phyloP scores from a whole-genome alignment of 2,888 invertebrate species.

The Clistopyga incitator region DNA sequence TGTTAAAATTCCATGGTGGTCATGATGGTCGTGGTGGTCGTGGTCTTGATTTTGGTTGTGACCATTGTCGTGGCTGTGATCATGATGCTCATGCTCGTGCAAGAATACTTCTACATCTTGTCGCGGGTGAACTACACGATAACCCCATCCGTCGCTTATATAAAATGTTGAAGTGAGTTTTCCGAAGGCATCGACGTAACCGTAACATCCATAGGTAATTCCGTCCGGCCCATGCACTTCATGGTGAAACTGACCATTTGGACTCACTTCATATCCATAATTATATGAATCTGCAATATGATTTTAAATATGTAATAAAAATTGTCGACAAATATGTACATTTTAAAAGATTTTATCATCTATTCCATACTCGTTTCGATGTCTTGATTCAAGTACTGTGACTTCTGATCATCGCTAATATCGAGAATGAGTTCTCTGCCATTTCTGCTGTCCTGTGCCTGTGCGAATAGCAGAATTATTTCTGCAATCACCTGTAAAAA shows the following conservation, averaged over 20 bases:
- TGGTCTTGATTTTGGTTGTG: slow-evolving; percentile 73
- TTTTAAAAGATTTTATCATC: not conserved
- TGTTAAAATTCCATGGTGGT: slow-evolving; percentile 86
- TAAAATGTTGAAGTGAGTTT: slow-evolving; percentile 90
- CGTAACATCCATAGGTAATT: slow-evolving; percentile 93
- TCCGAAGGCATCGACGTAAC: slow-evolving; percentile 89
- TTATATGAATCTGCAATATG: slow-evolving; percentile 88
- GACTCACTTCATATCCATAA: slow-evolving; percentile 91
- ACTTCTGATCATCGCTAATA: slow-evolving; percentile 90
- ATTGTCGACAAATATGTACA: not conserved
- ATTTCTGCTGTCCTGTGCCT: slow-evolving; percentile 74
- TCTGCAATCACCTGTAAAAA: slow-evolving; percentile 84
- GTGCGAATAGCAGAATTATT: slow-evolving; percentile 82
- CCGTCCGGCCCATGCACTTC: slow-evolving; percentile 91
- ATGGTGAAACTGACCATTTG: slow-evolving; percentile 91
- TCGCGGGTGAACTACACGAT: slow-evolving; percentile 89
- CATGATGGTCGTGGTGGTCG: slow-evolving; percentile 84
- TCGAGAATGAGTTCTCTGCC: slow-evolving; percentile 89
- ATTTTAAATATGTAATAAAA: slow-evolving; percentile 7
- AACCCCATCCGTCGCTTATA: slow-evolving; percentile 92
- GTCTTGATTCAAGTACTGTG: slow-evolving; percentile 91
- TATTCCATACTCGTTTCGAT: slow-evolving; percentile 89
- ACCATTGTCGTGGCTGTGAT: slow-evolving; percentile 70
- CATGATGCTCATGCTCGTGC: slow-evolving; percentile 83
- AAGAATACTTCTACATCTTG: slow-evolving; percentile 89